Evolutionary conservation across 1,140 invertebrate genomes (phyloP), one percentile per base, ranked within the genome.

Genomic region (Microvelia longipes): DNA sequence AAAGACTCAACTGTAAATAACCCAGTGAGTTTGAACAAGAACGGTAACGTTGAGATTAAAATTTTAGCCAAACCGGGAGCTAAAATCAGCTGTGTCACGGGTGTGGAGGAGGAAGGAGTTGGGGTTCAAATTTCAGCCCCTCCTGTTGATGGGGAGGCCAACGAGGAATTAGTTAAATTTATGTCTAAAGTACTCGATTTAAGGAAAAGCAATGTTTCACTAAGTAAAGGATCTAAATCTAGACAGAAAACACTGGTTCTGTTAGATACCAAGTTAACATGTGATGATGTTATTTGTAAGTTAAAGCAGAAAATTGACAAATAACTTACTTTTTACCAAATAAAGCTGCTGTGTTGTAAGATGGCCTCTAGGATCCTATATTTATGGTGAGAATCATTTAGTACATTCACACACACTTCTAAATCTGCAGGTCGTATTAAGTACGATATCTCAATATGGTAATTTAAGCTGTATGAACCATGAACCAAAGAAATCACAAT

Each of bases 71-170:
- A 91, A 79, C 90, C 90, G 28, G 89, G 89, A 67, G 85, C 89
- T 0, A 91, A 90, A 79, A 81, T 84, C 67, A 90, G 88, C 76
- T 80, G 80, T 28, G 83, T 91, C 71, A 90, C 87, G 76, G 87
- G 88, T 82, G 82, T 81, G 72, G 79, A 83, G 69, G 75, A 78
- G 1, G 82, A 83, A 72, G 81, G 79, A 27, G 80, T 89, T 15
- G 83, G 86, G 29, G 81, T 91, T 61, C 87, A 90, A 76, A 90
- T 92, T 73, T 83, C 84, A 69, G 89, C 90, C 1, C 88, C 89
- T 28, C 88, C 90, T 1, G 84, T 87, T 2, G 90, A 91, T 76
- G 90, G 90, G 1, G 88, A 90, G 80, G 90, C 90, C 2, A 92
- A 92, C 75, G 82, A 84, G 50, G 89, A 90, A 77, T 81, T 92